Evolutionary conservation across 2,797 vertebrate genomes (phyloP).

Genomic region (Lemur catta): DNA sequence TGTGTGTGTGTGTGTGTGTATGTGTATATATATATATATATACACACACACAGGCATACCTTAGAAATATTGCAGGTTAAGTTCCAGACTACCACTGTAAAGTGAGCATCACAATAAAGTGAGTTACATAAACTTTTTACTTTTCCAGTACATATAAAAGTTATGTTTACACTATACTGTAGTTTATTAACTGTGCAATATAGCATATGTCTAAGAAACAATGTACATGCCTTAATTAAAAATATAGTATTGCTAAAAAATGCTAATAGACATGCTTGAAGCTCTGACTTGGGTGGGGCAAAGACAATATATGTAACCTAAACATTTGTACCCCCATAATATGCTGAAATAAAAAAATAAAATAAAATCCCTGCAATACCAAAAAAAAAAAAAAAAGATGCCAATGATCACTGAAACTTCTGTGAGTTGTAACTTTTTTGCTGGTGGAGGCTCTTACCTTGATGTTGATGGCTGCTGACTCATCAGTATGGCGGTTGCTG

Average conservation of each 20-base stretch:
- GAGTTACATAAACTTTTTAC: not conserved
- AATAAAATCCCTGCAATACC: no score
- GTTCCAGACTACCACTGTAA: not conserved
- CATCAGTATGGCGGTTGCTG: no score
- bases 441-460: not conserved
- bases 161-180: not conserved
- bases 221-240: not conserved
- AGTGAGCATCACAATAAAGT: not conserved
- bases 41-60: not conserved
- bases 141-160: not conserved
- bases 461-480: not conserved
- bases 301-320: no score
- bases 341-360: no score
- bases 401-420: not conserved
- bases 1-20: not conserved
- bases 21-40: not conserved
- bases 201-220: not conserved
- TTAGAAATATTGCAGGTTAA: not conserved
- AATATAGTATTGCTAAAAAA: not conserved
- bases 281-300: no score
- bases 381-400: no score
- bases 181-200: not conserved
- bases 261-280: not conserved
- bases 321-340: no score
- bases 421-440: not conserved